phyloP scores from a whole-genome alignment of 2,113 vertebrate genomes.

The Zeus faber region DNA sequence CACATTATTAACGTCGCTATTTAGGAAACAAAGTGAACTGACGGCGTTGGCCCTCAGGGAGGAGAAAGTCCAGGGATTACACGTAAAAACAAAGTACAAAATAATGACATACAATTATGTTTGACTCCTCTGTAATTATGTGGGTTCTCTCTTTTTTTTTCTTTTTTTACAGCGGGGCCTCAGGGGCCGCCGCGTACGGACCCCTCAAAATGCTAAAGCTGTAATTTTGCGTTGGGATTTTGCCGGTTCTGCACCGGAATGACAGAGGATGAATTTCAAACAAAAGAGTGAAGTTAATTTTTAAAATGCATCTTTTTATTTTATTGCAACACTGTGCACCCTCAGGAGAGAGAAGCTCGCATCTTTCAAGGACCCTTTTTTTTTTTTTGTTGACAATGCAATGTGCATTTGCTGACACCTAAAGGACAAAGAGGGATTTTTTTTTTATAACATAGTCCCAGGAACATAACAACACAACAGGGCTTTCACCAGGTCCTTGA shows the following conservation, averaged over 20 bases:
- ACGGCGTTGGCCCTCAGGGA: slow-evolving; percentile 35
- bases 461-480: too few species aligned
- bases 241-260: too few species aligned
- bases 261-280: not conserved
- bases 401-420: slow-evolving; percentile 70
- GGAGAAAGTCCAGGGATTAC: slow-evolving; percentile 64
- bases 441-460: too few species aligned
- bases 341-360: not conserved
- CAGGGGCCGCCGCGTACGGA: slow-evolving; percentile 48
- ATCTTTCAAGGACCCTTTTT: not conserved
- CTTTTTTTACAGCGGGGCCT: slow-evolving; percentile 65
- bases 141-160: too few species aligned
- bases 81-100: slow-evolving; percentile 65
- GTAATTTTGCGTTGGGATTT: slow-evolving; percentile 62
- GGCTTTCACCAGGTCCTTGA: too few species aligned
- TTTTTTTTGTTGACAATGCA: not conserved
- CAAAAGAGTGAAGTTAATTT: not conserved
- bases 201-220: slow-evolving; percentile 63
- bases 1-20: not conserved
- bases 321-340: not conserved
- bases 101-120: slow-evolving; percentile 71
- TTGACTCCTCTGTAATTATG: slow-evolving; percentile 67
- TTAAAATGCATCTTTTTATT: not conserved
- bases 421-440: slow-evolving; percentile 66
- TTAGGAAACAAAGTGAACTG: slow-evolving; percentile 18